These are phyloP conservation scores for Therioaphis trifolii DNA, from an alignment of 2,888 invertebrate genomes.

Conservation along the genomic window DNA sequence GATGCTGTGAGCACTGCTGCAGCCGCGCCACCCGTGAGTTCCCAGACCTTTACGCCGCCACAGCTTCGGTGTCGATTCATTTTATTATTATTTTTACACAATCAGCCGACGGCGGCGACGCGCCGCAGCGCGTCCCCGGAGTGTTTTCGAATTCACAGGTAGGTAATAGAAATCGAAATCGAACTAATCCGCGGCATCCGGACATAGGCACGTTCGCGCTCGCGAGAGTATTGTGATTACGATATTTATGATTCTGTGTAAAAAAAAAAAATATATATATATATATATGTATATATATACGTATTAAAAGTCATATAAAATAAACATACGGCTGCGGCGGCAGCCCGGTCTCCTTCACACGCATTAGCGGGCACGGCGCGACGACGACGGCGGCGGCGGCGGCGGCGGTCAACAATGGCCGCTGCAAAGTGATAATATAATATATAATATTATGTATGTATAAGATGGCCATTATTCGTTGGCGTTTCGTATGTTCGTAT, in stretches of 20 bases:
- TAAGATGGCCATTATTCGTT: slow-evolving; percentile 8
- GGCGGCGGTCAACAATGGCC: background rate
- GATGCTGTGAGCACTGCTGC: too few relatives aligned
- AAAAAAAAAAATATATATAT: background rate
- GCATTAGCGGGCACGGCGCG: too few relatives aligned
- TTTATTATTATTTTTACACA: too few relatives aligned
- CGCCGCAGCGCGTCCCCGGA: too few relatives aligned
- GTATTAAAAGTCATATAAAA: slow-evolving; percentile 43
- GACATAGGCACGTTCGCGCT: slow-evolving; percentile 46
- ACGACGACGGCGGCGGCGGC: background rate
- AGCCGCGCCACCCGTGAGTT: too few relatives aligned
- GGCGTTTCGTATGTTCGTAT: slow-evolving; percentile 22
- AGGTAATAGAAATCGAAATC: slow-evolving; percentile 54
- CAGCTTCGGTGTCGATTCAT: too few relatives aligned
- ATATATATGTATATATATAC: too few relatives aligned
- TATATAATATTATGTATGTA: too few relatives aligned
- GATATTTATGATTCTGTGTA: slow-evolving; percentile 55
- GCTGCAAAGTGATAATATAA: too few relatives aligned
- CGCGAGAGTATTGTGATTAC: slow-evolving; percentile 24
- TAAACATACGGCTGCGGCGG: slow-evolving; percentile 6
- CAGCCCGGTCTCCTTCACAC: slow-evolving; percentile 43
- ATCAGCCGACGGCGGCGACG: too few relatives aligned
- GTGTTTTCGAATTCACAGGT: background rate
- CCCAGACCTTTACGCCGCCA: too few relatives aligned
- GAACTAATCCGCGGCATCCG: slow-evolving; percentile 58